Conservation (phyloP, 2,888 invertebrate genomes). For the Mimas tiliae region DNA sequence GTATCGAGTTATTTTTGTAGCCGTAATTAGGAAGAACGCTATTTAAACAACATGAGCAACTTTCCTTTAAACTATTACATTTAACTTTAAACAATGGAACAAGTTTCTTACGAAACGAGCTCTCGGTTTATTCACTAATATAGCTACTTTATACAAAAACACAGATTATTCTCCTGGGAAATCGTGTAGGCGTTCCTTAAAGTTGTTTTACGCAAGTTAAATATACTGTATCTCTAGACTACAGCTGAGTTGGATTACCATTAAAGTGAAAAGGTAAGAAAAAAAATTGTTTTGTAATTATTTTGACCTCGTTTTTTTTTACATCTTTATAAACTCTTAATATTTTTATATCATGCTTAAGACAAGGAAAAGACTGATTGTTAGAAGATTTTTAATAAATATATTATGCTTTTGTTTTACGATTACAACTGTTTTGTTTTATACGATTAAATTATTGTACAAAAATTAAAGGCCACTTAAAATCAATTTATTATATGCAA, state of each 20-base stretch:
- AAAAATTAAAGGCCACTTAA: too few relatives aligned
- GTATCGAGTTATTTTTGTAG: background rate
- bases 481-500: background rate
- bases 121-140: conserved; percentile 2
- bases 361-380: background rate
- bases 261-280: conserved; percentile 5
- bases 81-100: conserved; percentile 1
- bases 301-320: too few relatives aligned
- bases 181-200: conserved; percentile 20
- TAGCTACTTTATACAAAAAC: conserved; percentile 33
- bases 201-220: conserved; percentile 15
- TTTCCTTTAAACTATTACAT: conserved; percentile 12
- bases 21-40: background rate
- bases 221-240: conserved; percentile 27
- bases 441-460: too few relatives aligned
- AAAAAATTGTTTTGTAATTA: conserved; percentile 9
- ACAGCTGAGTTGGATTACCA: conserved; percentile 29
- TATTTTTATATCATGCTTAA: too few relatives aligned
- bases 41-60: background rate
- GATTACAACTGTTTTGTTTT: too few relatives aligned
- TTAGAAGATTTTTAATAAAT: too few relatives aligned
- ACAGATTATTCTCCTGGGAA: conserved; percentile 20
- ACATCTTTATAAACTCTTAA: background rate
- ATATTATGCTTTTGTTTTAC: too few relatives aligned
- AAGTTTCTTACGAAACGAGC: background rate